Conservation (phyloP, 2,113 vertebrate genomes). For the Halcyon malimbica region DNA sequence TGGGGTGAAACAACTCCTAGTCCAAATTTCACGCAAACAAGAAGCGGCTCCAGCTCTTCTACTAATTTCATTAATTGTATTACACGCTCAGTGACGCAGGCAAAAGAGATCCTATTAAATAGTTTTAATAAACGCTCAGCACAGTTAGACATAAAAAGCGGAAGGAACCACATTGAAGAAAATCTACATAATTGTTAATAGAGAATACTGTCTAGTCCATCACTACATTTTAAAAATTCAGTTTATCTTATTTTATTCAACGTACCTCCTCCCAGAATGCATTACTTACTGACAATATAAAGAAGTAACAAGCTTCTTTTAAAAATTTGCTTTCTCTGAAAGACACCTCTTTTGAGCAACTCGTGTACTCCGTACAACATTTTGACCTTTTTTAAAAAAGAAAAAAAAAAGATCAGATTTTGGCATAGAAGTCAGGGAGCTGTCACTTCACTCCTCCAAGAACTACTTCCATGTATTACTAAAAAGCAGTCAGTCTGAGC, state of each 20-base stretch:
- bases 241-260: slow-evolving; percentile 10
- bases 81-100: neutral
- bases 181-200: neutral
- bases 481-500: neutral
- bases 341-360: neutral
- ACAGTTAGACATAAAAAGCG: slow-evolving; percentile 21
- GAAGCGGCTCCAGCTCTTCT: neutral
- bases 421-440: neutral
- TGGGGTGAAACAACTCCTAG: neutral
- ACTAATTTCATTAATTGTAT: slow-evolving; percentile 34
- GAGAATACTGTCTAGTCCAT: slow-evolving; percentile 4
- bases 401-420: neutral
- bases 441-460: neutral
- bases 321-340: neutral
- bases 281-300: neutral
- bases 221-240: neutral
- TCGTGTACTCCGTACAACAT: neutral
- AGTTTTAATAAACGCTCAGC: slow-evolving; percentile 25
- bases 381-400: neutral
- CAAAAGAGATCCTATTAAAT: slow-evolving; percentile 32
- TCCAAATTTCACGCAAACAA: slow-evolving; percentile 10
- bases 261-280: neutral
- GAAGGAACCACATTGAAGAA: neutral
- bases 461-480: neutral
- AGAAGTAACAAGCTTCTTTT: slow-evolving; percentile 34